These are phyloP conservation scores for Onychostruthus taczanowskii DNA, from an alignment of 2,113 vertebrate species.

Conservation along the genomic window DNA sequence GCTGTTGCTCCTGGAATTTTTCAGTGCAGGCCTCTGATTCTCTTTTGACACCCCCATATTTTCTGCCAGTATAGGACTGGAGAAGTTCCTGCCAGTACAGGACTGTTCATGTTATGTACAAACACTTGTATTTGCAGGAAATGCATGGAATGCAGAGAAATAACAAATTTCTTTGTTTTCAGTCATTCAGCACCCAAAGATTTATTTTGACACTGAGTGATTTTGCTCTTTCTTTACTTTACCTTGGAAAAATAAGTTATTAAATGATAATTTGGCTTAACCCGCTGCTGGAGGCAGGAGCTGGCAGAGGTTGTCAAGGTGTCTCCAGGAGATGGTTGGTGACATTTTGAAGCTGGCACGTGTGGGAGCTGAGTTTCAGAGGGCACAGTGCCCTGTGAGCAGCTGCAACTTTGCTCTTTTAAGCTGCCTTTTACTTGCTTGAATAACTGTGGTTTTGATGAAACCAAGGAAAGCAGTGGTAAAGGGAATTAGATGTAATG, in stretches of 20 bases:
- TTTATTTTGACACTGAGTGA: not conserved
- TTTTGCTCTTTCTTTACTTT: not conserved
- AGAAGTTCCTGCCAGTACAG: not conserved
- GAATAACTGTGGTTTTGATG: not conserved
- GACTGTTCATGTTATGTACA: not conserved
- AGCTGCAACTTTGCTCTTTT: not conserved
- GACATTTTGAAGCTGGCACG: not conserved
- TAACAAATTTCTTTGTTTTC: not conserved
- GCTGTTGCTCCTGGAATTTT: not conserved
- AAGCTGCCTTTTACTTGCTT: conserved; percentile 2
- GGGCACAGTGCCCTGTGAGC: not conserved
- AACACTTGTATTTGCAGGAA: not conserved
- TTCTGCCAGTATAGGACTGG: not conserved
- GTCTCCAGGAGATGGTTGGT: not conserved
- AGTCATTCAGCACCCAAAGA: not conserved
- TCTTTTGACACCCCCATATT: not conserved
- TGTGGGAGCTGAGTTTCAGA: not conserved
- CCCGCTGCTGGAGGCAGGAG: not conserved
- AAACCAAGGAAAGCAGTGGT: not conserved
- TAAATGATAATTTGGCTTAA: not conserved
- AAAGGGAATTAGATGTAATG: not conserved
- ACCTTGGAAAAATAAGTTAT: not conserved
- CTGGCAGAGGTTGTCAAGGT: not conserved
- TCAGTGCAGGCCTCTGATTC: not conserved
- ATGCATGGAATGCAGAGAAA: not conserved